Conservation (phyloP, 2,797 vertebrate genomes). For the Pachyuromys duprasi region DNA sequence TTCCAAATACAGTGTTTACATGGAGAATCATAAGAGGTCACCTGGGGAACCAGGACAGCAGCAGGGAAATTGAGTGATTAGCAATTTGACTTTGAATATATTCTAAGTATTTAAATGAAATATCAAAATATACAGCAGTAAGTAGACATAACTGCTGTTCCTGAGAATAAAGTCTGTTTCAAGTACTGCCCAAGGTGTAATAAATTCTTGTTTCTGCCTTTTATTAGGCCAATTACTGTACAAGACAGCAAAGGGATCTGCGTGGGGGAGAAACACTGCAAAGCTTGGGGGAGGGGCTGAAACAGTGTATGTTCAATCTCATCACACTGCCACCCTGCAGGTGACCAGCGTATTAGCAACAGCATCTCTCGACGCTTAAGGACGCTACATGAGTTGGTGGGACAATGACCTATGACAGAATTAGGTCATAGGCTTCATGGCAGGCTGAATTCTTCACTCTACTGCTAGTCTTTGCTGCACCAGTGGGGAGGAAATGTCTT, state of each 20-base stretch:
- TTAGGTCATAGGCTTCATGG: not conserved
- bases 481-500: not conserved
- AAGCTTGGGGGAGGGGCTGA: constrained; percentile 71
- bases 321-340: constrained; percentile 69
- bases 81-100: constrained; percentile 86
- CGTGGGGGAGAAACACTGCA: constrained; percentile 56
- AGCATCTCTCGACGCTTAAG: constrained; percentile 65
- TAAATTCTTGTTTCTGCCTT: constrained; percentile 87
- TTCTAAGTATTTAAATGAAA: constrained; percentile 86
- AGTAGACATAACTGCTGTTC: constrained; percentile 85
- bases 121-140: constrained; percentile 83
- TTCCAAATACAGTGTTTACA: constrained; percentile 83
- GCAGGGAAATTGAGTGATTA: constrained; percentile 81
- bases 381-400: constrained; percentile 58
- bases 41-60: constrained; percentile 82
- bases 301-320: constrained; percentile 65
- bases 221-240: constrained; percentile 87
- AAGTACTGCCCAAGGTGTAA: constrained; percentile 86
- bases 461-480: not conserved
- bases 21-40: constrained; percentile 70
- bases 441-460: constrained; percentile 26
- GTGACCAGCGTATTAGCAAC: constrained; percentile 79
- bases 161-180: constrained; percentile 89
- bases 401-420: constrained; percentile 55
- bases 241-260: constrained; percentile 78